Conservation (phyloP, 1,140 invertebrate species). For the Drosophila yakuba region DNA sequence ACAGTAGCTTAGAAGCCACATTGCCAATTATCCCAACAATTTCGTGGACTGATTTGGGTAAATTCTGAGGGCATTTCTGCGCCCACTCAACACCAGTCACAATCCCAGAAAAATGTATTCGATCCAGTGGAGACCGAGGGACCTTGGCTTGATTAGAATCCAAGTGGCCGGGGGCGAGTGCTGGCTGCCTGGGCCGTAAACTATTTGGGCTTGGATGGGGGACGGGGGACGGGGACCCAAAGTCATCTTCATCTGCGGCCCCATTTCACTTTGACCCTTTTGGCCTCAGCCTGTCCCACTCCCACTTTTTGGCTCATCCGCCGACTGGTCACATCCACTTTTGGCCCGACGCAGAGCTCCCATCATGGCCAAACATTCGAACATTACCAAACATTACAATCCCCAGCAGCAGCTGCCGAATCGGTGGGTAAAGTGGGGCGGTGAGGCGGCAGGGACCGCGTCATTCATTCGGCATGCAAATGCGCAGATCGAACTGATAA, state of each 20-base stretch:
- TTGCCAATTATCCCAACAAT: slow-evolving; percentile 16
- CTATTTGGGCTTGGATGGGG: slow-evolving; percentile 38
- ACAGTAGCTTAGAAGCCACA: slow-evolving; percentile 11
- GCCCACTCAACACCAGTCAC: slow-evolving; percentile 19
- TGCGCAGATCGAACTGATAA: slow-evolving; percentile 81
- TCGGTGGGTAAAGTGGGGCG: background rate
- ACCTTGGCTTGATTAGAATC: slow-evolving; percentile 45
- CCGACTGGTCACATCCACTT: slow-evolving; percentile 65
- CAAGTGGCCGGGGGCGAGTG: slow-evolving; percentile 37
- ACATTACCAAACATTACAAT: slow-evolving; percentile 62
- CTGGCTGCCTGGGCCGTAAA: slow-evolving; percentile 34
- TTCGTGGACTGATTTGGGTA: slow-evolving; percentile 22
- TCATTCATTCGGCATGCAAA: slow-evolving; percentile 81
- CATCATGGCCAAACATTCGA: slow-evolving; percentile 66
- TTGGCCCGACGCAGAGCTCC: slow-evolving; percentile 69
- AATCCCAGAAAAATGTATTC: slow-evolving; percentile 20
- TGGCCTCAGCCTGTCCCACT: slow-evolving; percentile 34
- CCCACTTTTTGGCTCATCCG: background rate
- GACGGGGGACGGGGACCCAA: slow-evolving; percentile 4
- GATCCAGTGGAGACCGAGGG: slow-evolving; percentile 31
- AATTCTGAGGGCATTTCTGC: slow-evolving; percentile 11
- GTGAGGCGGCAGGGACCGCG: slow-evolving; percentile 18
- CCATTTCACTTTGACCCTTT: slow-evolving; percentile 62
- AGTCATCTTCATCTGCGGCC: slow-evolving; percentile 43
- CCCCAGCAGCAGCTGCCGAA: slow-evolving; percentile 26